Percentiles rank a stretch among this genome's conserved stretches.
These are phyloP conservation scores for Antrozous pallidus DNA, from an alignment of 2,797 vertebrate species.

Conservation along the genomic window DNA sequence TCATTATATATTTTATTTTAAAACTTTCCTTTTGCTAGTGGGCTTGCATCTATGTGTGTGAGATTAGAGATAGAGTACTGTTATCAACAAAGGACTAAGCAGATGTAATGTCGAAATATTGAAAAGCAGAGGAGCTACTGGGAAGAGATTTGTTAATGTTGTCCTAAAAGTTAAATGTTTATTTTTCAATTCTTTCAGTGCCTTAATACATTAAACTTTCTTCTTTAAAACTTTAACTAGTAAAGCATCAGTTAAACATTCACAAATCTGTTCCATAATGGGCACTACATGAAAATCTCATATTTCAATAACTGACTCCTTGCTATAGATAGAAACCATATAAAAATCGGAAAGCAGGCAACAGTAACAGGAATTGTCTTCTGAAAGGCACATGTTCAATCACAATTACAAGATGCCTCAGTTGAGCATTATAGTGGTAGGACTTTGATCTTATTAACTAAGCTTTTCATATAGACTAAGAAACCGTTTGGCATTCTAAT, in stretches of 20 bases:
- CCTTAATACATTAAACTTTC: not conserved
- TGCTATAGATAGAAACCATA: not conserved
- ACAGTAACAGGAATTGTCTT: not conserved
- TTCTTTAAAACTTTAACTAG: not conserved
- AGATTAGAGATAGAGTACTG: not conserved
- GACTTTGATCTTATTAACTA: not conserved
- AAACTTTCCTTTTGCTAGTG: conserved; percentile 6
- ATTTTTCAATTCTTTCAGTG: conserved; percentile 16
- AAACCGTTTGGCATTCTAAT: not conserved
- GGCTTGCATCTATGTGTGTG: not conserved
- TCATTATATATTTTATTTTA: not conserved
- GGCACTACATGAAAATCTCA: not conserved
- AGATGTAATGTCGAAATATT: conserved; percentile 7
- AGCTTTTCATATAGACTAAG: not conserved
- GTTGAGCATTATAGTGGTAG: not conserved
- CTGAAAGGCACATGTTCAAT: not conserved
- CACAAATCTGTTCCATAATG: not conserved
- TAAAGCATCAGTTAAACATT: conserved; percentile 13
- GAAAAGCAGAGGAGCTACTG: not conserved
- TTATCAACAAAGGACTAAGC: not conserved
- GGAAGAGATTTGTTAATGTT: conserved; percentile 2
- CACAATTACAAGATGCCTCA: not conserved
- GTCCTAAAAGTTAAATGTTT: not conserved
- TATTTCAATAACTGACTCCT: not conserved
- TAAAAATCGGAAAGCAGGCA: not conserved